A percentile compares a stretch with the other conserved stretches of the same genome.
Evolutionary conservation across 1,140 invertebrate species (phyloP).

Genomic region (Calephelis virginiensis): DNA sequence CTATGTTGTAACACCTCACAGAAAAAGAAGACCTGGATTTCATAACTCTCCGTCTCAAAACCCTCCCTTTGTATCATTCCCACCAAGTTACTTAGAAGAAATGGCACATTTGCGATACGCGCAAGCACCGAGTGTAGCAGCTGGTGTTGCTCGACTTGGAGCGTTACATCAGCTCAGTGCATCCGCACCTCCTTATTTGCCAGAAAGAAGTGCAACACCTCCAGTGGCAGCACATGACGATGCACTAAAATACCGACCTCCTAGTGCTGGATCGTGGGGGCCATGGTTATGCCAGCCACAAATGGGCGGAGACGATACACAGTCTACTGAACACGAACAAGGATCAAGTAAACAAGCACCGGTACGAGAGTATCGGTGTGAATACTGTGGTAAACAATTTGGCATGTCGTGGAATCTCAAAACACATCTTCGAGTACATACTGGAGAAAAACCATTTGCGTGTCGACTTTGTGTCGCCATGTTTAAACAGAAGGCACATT

Average conservation of each 20-base stretch:
- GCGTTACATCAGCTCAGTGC: constrained; percentile 83
- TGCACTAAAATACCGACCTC: constrained; percentile 83
- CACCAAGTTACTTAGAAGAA: constrained; percentile 84
- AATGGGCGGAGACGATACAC: constrained; percentile 79
- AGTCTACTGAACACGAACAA: constrained; percentile 77
- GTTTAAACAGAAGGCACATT: constrained; percentile 93
- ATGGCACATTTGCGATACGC: constrained; percentile 73
- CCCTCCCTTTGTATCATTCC: constrained; percentile 89
- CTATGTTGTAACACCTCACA: constrained; percentile 90
- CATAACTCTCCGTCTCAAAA: constrained; percentile 91
- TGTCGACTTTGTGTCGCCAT: constrained; percentile 91
- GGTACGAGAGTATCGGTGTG: constrained; percentile 89
- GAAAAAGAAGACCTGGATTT: constrained; percentile 90
- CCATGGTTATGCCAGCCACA: constrained; percentile 84
- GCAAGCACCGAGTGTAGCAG: constrained; percentile 67
- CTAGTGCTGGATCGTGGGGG: constrained; percentile 85
- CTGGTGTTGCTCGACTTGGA: constrained; percentile 59
- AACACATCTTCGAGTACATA: constrained; percentile 90
- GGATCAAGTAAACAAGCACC: constrained; percentile 79
- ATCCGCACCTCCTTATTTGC: constrained; percentile 84
- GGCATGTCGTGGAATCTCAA: constrained; percentile 94
- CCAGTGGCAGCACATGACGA: constrained; percentile 79
- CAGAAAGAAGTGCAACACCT: constrained; percentile 79
- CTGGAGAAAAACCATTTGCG: constrained; percentile 92
- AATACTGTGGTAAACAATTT: constrained; percentile 93